Percentiles rank a stretch among this genome's conserved stretches.
phyloP scores from a whole-genome alignment of 2,797 vertebrate genomes.

The Miopithecus talapoin region DNA sequence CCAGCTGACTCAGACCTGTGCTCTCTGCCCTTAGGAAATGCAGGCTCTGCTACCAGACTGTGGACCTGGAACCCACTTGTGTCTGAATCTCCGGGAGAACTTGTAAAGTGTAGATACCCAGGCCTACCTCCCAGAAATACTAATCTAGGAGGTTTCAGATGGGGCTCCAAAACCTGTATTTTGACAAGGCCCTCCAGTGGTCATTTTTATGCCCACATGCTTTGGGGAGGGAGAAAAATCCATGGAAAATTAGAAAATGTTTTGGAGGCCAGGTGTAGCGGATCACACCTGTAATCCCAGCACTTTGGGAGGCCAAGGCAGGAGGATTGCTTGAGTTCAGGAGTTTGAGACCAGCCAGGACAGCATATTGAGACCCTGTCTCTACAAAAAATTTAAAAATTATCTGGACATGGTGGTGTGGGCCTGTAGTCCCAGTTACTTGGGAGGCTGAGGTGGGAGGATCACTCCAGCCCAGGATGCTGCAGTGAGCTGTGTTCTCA shows the following conservation, averaged over 20 bases:
- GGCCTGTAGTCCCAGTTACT: neutral
- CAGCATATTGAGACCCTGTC: too few species aligned
- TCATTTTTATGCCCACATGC: conserved; percentile 33
- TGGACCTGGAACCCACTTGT: conserved; percentile 5
- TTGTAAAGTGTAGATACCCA: conserved; percentile 12
- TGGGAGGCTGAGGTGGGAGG: neutral
- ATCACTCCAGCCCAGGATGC: neutral
- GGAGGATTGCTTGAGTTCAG: too few species aligned
- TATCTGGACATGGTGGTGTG: neutral
- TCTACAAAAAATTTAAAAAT: neutral
- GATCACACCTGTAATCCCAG: too few species aligned
- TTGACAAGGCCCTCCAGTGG: neutral
- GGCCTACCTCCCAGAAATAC: neutral
- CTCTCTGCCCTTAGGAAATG: neutral
- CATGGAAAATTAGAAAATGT: conserved; percentile 41
- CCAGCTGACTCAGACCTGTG: conserved; percentile 2
- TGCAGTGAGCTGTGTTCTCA: neutral
- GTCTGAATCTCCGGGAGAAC: neutral
- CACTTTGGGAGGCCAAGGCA: too few species aligned
- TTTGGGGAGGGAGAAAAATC: conserved; percentile 18
- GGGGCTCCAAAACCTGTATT: neutral
- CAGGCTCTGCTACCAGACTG: neutral
- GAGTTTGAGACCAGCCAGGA: too few species aligned
- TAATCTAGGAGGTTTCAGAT: neutral
- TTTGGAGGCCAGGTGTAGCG: neutral